These are phyloP conservation scores for Plodia interpunctella DNA, from an alignment of 1,140 invertebrate genomes.

Conservation along the genomic window DNA sequence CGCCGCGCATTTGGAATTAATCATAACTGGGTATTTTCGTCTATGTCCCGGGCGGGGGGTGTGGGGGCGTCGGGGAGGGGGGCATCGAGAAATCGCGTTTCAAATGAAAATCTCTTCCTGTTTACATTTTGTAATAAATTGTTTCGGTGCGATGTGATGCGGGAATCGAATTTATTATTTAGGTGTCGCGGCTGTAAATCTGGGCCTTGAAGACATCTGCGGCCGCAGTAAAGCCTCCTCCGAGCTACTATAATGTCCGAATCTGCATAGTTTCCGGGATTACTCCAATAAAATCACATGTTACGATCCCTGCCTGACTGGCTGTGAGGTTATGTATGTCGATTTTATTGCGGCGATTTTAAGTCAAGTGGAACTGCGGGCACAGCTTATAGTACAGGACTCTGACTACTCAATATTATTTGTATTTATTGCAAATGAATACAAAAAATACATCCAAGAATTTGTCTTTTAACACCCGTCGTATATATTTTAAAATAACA, in stretches of 20 bases:
- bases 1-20: constrained; percentile 72
- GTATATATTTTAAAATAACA: too few species aligned
- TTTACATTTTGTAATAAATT: constrained; percentile 76
- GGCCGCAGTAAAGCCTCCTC: background rate
- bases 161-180: constrained; percentile 52
- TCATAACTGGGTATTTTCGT: constrained; percentile 76
- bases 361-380: too few species aligned
- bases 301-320: background rate
- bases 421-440: too few species aligned
- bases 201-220: background rate
- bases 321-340: background rate
- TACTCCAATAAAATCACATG: constrained; percentile 3
- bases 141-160: constrained; percentile 63
- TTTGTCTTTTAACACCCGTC: too few species aligned
- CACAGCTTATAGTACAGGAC: too few species aligned
- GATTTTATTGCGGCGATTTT: background rate
- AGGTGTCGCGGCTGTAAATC: constrained; percentile 16
- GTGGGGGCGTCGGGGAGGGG: constrained; percentile 22
- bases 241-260: background rate
- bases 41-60: constrained; percentile 53
- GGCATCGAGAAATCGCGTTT: constrained; percentile 66
- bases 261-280: constrained; percentile 4
- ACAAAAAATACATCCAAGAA: too few species aligned
- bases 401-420: too few species aligned
- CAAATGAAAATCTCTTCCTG: constrained; percentile 75